Conservation (phyloP, 2,888 invertebrate genomes). For the Rhyacophila evoluta region DNA sequence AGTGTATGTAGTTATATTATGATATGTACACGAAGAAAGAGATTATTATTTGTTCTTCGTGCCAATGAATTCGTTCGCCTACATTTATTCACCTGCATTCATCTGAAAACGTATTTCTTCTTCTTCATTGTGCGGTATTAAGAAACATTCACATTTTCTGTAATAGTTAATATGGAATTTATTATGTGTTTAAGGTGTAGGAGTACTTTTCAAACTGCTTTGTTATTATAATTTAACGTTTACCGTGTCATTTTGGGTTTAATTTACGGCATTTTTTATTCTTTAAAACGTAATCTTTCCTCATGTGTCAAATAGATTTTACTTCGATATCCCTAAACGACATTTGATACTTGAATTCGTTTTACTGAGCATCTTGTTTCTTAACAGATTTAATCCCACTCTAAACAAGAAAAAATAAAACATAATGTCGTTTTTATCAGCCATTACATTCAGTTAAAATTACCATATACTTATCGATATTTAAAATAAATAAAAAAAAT, state of each 20-base stretch:
- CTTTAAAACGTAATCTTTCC: background rate
- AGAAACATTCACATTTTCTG: background rate
- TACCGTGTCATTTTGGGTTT: background rate
- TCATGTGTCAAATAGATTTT: background rate
- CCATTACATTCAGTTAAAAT: no score
- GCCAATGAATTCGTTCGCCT: background rate
- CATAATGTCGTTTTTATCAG: no score
- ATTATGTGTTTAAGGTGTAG: background rate
- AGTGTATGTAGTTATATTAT: background rate
- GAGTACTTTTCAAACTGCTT: background rate
- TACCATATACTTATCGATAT: no score
- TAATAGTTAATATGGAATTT: background rate
- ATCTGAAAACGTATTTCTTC: background rate
- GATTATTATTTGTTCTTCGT: background rate
- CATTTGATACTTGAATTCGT: background rate
- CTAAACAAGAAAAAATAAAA: no score
- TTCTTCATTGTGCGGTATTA: background rate
- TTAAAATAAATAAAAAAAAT: no score
- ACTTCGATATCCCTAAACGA: background rate
- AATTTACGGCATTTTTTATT: background rate
- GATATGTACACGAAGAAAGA: background rate
- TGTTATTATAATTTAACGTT: conserved; percentile 8
- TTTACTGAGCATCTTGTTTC: no score
- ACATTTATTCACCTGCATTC: background rate
- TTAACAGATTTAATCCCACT: no score